These are phyloP conservation scores for Leuciscus idus DNA, from an alignment of 2,113 vertebrate species.

Conservation along the genomic window DNA sequence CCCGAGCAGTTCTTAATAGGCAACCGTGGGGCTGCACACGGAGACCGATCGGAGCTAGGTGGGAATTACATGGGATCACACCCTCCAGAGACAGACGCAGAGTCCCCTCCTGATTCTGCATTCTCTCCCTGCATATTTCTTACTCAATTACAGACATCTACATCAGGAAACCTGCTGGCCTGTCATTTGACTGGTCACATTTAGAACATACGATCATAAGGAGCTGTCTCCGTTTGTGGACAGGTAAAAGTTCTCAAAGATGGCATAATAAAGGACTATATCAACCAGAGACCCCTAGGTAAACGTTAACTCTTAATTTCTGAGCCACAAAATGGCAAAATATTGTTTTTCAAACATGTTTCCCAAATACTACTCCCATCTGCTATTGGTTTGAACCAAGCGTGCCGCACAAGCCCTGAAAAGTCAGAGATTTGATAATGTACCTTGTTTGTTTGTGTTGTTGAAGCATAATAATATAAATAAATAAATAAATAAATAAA, in stretches of 20 bases:
- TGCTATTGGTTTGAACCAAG: background rate
- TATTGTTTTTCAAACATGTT: background rate
- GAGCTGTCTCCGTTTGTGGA: background rate
- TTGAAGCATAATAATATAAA: no score
- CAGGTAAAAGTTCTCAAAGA: background rate
- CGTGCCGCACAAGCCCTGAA: no score
- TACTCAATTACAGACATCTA: conserved; percentile 49
- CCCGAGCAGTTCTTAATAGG: conserved; percentile 54
- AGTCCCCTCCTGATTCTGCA: conserved; percentile 4
- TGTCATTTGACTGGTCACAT: conserved; percentile 3
- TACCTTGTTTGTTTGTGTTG: no score
- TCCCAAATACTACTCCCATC: background rate
- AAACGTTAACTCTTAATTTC: background rate
- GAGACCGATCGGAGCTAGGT: conserved; percentile 34
- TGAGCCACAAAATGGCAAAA: background rate
- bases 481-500: no score
- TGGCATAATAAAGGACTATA: background rate
- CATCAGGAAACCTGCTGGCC: conserved; percentile 39
- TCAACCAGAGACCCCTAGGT: background rate
- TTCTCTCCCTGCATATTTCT: conserved; percentile 26
- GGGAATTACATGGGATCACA: conserved; percentile 54
- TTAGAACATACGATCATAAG: background rate
- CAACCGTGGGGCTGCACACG: conserved; percentile 33
- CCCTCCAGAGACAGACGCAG: conserved; percentile 34
- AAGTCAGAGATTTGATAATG: no score